These are phyloP conservation scores for Nymphalis urticae DNA, from an alignment of 2,888 invertebrate genomes.

Conservation along the genomic window DNA sequence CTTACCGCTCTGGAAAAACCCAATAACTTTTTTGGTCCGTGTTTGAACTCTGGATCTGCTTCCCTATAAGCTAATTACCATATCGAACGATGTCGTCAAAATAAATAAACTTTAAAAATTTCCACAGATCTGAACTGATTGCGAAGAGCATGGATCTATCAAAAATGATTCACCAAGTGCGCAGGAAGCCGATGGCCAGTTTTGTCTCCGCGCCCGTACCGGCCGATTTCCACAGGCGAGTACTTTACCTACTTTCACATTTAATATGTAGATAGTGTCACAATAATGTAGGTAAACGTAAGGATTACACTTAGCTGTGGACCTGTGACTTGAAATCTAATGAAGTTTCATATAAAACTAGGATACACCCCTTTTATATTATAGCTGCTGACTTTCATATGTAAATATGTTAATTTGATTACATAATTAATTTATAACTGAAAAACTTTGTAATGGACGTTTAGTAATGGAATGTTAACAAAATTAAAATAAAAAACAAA, in stretches of 20 bases:
- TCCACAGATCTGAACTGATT: conserved; percentile 88
- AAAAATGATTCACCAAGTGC: conserved; percentile 91
- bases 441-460: no score
- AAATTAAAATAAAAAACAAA: no score
- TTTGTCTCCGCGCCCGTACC: conserved; percentile 94
- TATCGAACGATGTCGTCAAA: no score
- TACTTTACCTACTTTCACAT: conserved; percentile 30
- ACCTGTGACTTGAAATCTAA: conserved; percentile 6
- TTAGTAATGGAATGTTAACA: no score
- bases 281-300: conserved; percentile 3
- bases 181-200: conserved; percentile 93
- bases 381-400: no score
- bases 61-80: no score
- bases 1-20: no score
- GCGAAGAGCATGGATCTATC: conserved; percentile 90
- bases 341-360: conserved; percentile 1
- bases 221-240: conserved; percentile 93
- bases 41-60: no score
- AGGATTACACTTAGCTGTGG: neutral
- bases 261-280: conserved; percentile 6
- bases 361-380: neutral
- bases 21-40: no score
- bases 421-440: no score
- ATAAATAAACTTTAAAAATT: neutral
- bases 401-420: no score